Base-by-base conservation (phyloP, 2,888 invertebrate genomes). In the Xestobium rufovillosum region DNA sequence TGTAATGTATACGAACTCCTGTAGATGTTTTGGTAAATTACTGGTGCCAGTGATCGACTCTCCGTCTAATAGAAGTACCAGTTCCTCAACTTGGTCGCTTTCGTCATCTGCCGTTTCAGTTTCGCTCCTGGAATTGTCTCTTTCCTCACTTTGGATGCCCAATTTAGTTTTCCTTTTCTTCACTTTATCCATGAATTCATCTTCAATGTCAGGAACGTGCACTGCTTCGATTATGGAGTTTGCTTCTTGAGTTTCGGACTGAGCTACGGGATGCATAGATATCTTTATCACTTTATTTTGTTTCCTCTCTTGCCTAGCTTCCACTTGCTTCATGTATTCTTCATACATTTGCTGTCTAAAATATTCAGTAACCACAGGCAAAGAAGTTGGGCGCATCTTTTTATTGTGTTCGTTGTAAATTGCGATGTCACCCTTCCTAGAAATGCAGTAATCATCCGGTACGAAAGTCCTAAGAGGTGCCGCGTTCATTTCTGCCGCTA, bases 261-360 rank as follows among this genome's bases (percentile, higher is more conserved):
- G 67, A 57, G 69, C 48, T 40, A 59, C 56, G 43, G 55, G 48
- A n/a, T 42, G 69, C 65, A 44, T 42, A 51, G 78, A 75, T 40
- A 88, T 77, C 70, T 85, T 86, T 10, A 89, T 81, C 13, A 87
- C 75, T 66, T 84, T 86, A 35, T 83, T 79, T 42, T 83, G 76
- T 49, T 82, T 82, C 28, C 89, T 71, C 55, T 87, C 81, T 51
- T 83, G 78, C 8, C 86, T 72, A 58, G 83, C 82, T 3, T 81
- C 77, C 53, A 88, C 80, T 65, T 87, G 82, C 55, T 72, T 71
- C 57, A 86, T 75, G 66, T 87, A 88, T 61, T 88, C 88, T 50
- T 83, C 75, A 64, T 84, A 88, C 87, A 89, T 88, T 63, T 80
- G 78, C 47, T 82, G 80, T 4, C 87, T 75, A 50, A 83, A 76